These are phyloP conservation scores for Aphaenogaster ashmeadi DNA, from an alignment of 1,140 invertebrate species.

Conservation along the genomic window DNA sequence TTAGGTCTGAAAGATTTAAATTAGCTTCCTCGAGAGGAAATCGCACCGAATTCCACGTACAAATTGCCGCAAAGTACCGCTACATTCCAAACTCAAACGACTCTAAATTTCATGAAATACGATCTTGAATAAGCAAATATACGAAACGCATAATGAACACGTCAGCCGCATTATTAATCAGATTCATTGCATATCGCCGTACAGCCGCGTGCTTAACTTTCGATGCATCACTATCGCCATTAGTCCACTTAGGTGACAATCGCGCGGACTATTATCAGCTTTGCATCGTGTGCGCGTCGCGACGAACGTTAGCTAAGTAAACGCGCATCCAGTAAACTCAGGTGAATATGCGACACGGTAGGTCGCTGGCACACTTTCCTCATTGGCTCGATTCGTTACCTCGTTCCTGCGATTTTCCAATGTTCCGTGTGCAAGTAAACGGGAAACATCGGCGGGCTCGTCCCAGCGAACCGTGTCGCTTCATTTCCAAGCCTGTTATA, in stretches of 20 bases:
- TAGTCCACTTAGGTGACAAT: constrained; percentile 59
- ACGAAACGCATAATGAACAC: background rate
- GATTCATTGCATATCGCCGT: background rate
- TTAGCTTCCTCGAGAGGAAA: background rate
- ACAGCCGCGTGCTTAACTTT: background rate
- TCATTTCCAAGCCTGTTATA: constrained; percentile 26
- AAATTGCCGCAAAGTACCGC: constrained; percentile 4
- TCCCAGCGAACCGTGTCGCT: constrained; percentile 42
- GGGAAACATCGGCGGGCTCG: background rate
- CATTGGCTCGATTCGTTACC: constrained; percentile 77
- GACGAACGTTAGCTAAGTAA: constrained; percentile 48
- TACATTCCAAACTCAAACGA: background rate
- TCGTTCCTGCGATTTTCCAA: constrained; percentile 76
- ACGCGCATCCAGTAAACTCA: constrained; percentile 56
- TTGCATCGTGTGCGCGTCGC: constrained; percentile 3
- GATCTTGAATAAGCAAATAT: background rate
- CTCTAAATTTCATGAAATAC: background rate
- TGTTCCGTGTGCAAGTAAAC: constrained; percentile 32
- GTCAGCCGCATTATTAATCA: background rate
- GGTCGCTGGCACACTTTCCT: constrained; percentile 86
- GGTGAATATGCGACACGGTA: constrained; percentile 73
- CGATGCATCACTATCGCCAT: constrained; percentile 29
- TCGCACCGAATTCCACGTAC: background rate
- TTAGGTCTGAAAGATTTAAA: constrained; percentile 13
- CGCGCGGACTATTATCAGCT: constrained; percentile 38